Base-by-base conservation (phyloP, 2,888 invertebrate genomes). In the Elmis aenea region DNA sequence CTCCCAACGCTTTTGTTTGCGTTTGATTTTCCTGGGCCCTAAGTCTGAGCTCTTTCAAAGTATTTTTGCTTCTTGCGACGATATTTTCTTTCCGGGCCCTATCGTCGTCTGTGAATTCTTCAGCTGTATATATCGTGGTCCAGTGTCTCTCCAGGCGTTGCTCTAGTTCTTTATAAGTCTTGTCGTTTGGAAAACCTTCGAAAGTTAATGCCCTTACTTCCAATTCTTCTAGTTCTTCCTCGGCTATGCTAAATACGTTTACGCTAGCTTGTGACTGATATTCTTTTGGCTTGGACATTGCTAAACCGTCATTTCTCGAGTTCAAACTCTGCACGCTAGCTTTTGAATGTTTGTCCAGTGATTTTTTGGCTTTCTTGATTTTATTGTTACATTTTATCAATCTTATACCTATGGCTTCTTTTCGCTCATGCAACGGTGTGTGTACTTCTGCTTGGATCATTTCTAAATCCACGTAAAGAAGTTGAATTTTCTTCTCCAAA, bases 391-490 rank as follows among this genome's bases (percentile, higher is more conserved):
- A 45, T 22, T 38, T 45, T 10, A 51, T 46, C 12, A 51, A 33
- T 9, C 29, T 32, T 23, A 38, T 47, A 3, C 36, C 46, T n/a
- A 51, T 38, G 2, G 30, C 32, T 13, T 40, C 37, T 18, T 46
- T 49, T 20, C 32, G 32, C 5, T 45, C 47, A 6, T 30, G 26
- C 9, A 45, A 12, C 1, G 38, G 42, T 8, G 43, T 40, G n/a
- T 40, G 11, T 25, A 38, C 31, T 3, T 50, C 50, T 2, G 38
- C 20, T 8, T 25, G 26, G n/a, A 51, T 39, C 31, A 42, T 33
- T 11, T 49, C 47, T 10, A 54, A 26, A 33, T 54, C 54, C 1
- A 46, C 40, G 24, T 51, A 52, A 13, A 54, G 38, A 6, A 54
- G 34, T 26, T 47, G 35, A 16, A 52, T 45, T 27, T 52, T 51